Conservation (phyloP, 1,140 invertebrate species). For the Chironomus tepperi region DNA sequence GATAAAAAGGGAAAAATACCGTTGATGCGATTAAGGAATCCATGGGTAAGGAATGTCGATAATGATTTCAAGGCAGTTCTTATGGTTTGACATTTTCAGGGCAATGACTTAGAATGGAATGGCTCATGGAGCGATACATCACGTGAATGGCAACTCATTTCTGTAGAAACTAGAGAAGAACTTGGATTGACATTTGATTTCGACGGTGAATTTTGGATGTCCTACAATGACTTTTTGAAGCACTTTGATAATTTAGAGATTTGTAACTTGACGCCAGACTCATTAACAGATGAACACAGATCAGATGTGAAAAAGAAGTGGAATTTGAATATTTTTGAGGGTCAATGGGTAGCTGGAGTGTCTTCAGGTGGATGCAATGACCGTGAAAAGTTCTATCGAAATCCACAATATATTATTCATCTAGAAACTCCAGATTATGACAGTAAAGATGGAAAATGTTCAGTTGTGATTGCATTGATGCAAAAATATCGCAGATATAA, state of each 20-base stretch:
- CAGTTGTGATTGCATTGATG: constrained; percentile 50
- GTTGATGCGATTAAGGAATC: constrained; percentile 84
- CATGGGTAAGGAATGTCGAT: constrained; percentile 73
- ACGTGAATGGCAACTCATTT: constrained; percentile 72
- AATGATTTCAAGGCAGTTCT: too few species aligned
- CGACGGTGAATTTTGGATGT: constrained; percentile 91
- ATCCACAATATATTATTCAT: constrained; percentile 54
- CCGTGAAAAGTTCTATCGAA: constrained; percentile 51
- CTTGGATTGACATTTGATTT: constrained; percentile 70
- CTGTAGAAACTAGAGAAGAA: constrained; percentile 61
- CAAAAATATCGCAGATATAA: constrained; percentile 54
- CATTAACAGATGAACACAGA: constrained; percentile 53
- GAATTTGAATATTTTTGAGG: constrained; percentile 85
- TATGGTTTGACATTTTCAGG: too few species aligned
- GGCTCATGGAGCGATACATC: constrained; percentile 60
- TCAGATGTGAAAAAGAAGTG: constrained; percentile 56
- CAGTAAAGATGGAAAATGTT: constrained; percentile 52
- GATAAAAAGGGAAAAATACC: constrained; percentile 73
- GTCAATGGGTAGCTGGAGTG: constrained; percentile 74
- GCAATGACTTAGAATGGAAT: constrained; percentile 97
- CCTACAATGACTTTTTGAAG: constrained; percentile 55
- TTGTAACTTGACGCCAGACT: constrained; percentile 89
- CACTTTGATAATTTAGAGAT: constrained; percentile 66
- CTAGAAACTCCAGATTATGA: constrained; percentile 51
- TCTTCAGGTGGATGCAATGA: constrained; percentile 85